A percentile compares a stretch with the other conserved stretches of the same genome.
Evolutionary conservation across 1,140 invertebrate species (phyloP).

Genomic region (Dufourea novaeangliae): DNA sequence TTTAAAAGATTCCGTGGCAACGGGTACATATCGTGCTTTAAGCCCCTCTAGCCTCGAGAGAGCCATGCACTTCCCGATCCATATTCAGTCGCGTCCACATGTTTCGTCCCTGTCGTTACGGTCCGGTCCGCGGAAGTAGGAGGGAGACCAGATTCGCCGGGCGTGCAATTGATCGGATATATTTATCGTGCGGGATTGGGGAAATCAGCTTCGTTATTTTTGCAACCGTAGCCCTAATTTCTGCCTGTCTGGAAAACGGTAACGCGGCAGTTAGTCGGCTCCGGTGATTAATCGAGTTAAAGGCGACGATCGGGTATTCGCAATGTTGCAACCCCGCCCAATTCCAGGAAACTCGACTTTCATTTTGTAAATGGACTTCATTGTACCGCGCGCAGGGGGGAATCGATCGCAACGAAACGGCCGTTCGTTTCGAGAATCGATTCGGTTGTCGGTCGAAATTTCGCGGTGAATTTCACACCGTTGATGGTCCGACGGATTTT

Average conservation of each 20-base stretch:
- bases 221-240: neutral
- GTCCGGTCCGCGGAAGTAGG: neutral
- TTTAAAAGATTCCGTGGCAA: neutral
- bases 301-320: neutral
- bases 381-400: neutral
- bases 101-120: neutral
- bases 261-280: neutral
- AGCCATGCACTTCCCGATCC: neutral
- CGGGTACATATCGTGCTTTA: neutral
- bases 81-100: conserved; percentile 1
- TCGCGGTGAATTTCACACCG: no score
- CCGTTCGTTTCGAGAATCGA: neutral
- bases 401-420: neutral
- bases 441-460: no score
- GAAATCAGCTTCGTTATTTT: conserved; percentile 6
- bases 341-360: conserved; percentile 1
- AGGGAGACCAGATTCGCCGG: neutral
- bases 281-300: conserved; percentile 16
- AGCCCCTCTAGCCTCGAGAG: neutral
- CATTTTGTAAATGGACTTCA: conserved; percentile 2
- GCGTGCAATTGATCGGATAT: conserved; percentile 8
- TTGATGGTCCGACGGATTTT: no score
- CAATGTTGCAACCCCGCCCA: neutral
- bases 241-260: neutral
- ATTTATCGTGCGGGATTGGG: neutral